Evolutionary conservation across 2,113 vertebrate species (phyloP).

Genomic region (Chlorodrepanis virens): DNA sequence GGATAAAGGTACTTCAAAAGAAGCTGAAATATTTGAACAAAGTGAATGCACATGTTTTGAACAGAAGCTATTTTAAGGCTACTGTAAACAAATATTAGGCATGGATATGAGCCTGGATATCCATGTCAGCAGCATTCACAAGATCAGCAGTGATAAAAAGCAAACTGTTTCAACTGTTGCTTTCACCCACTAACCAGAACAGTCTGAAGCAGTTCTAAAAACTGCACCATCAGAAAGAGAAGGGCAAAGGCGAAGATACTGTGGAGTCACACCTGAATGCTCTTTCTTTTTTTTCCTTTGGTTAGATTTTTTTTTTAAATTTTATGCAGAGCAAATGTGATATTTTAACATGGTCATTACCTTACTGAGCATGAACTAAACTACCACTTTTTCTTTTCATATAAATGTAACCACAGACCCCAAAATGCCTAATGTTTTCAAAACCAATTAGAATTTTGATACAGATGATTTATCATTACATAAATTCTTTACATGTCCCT

Average conservation of each 20-base stretch:
- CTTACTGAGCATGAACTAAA: neutral
- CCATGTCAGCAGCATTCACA: neutral
- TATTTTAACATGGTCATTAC: neutral
- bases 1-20: neutral
- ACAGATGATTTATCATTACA: neutral
- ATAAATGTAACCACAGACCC: rapidly evolving
- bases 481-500: neutral
- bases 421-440: rapidly evolving
- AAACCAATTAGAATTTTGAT: neutral
- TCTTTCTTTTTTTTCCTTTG: neutral
- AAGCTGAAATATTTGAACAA: neutral
- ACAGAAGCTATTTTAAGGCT: neutral
- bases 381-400: neutral
- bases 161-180: neutral
- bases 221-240: neutral
- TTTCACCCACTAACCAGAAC: neutral
- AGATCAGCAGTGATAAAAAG: neutral
- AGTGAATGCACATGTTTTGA: neutral
- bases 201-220: neutral
- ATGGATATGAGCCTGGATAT: neutral
- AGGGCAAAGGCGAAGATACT: neutral
- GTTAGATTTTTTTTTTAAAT: neutral
- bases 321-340: neutral
- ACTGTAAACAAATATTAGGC: neutral
- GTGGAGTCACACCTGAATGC: neutral